Evolutionary conservation across 1,140 invertebrate species (phyloP).

Genomic region (Aricia agestis): DNA sequence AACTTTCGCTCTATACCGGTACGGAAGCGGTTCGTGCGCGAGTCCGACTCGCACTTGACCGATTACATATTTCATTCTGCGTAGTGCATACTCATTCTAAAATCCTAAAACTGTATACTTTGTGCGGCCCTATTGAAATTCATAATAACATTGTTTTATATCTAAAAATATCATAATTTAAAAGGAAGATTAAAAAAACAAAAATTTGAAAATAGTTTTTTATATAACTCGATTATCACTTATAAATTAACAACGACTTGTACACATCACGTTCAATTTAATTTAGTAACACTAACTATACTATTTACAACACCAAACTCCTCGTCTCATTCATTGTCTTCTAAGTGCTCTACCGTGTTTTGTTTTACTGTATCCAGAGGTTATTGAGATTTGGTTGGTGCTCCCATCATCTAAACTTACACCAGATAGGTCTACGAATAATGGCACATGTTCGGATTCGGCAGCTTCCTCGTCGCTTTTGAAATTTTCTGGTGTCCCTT

Average conservation of each 20-base stretch:
- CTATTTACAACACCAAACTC: slow-evolving; percentile 65
- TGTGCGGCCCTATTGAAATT: too few relatives aligned
- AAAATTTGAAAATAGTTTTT: slow-evolving; percentile 14
- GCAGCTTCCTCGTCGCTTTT: slow-evolving; percentile 49
- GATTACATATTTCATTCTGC: too few relatives aligned
- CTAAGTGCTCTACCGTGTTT: slow-evolving; percentile 68
- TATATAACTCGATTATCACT: slow-evolving; percentile 69
- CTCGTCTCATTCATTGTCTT: slow-evolving; percentile 49
- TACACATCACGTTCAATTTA: slow-evolving; percentile 61
- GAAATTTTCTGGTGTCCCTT: slow-evolving; percentile 73
- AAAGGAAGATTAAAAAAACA: background rate
- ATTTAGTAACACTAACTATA: slow-evolving; percentile 72
- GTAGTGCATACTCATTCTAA: too few relatives aligned
- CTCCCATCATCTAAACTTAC: slow-evolving; percentile 55
- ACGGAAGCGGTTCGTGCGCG: too few relatives aligned
- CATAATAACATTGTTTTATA: too few relatives aligned
- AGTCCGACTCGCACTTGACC: too few relatives aligned
- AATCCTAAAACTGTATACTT: too few relatives aligned
- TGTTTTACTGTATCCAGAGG: slow-evolving; percentile 76
- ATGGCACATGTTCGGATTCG: slow-evolving; percentile 68
- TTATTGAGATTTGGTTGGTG: slow-evolving; percentile 68
- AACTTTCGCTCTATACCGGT: too few relatives aligned
- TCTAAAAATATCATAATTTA: background rate
- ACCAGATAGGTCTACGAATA: slow-evolving; percentile 65
- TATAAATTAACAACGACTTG: slow-evolving; percentile 57